Percentiles rank a stretch among this genome's conserved stretches.
Conservation (phyloP, 1,140 invertebrate genomes). For the Steinernema feltiae region DNA sequence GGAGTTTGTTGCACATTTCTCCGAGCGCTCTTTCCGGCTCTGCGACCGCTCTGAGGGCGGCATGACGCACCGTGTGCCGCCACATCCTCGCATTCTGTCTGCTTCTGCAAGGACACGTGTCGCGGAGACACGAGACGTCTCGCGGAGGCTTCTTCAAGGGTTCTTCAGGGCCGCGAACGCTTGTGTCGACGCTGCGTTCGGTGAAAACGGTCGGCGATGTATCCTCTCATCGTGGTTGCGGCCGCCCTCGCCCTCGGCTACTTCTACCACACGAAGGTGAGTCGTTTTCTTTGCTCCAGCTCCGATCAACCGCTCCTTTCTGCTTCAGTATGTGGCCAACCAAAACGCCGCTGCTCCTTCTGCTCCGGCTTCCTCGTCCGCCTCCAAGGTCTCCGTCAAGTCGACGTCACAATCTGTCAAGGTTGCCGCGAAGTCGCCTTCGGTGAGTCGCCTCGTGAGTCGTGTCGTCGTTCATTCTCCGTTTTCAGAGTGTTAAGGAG, state of each 20-base stretch:
- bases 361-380: no score
- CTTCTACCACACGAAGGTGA: not conserved
- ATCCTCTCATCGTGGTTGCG: not conserved
- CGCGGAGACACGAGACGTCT: not conserved
- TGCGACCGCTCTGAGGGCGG: not conserved
- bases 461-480: not conserved
- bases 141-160: no score
- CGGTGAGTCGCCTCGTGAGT: not conserved
- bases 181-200: not conserved
- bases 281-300: not conserved
- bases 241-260: not conserved
- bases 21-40: not conserved
- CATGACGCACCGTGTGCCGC: no score
- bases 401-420: no score
- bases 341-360: not conserved
- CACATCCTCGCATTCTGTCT: no score
- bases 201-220: not conserved
- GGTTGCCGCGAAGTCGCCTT: no score
- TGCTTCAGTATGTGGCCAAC: not conserved
- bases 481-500: not conserved
- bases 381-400: no score
- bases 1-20: not conserved
- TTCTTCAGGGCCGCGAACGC: not conserved
- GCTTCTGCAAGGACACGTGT: not conserved
- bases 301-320: not conserved